Conservation (phyloP, 2,797 vertebrate genomes). For the Prionace glauca region DNA sequence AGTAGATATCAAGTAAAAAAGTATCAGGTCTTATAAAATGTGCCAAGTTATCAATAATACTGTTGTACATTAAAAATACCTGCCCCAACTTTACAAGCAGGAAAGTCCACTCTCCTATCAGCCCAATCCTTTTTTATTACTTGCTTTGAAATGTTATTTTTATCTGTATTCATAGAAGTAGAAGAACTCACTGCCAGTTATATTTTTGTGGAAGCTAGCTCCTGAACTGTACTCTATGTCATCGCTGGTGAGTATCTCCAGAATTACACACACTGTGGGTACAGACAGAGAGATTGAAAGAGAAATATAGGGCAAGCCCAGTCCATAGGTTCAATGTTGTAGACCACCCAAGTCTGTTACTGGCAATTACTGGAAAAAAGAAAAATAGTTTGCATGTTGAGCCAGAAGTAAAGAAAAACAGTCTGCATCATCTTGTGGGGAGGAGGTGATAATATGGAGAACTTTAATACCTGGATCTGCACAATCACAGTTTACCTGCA, state of each 20-base stretch:
- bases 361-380: not conserved
- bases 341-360: not conserved
- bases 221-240: not conserved
- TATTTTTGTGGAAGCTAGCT: not conserved
- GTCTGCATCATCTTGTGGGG: not conserved
- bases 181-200: not conserved
- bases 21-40: not conserved
- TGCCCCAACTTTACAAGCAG: not conserved
- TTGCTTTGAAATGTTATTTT: not conserved
- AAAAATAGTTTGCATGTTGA: not conserved
- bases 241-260: not conserved
- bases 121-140: not conserved
- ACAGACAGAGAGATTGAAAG: not conserved
- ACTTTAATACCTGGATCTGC: not conserved
- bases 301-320: not conserved
- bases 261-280: not conserved
- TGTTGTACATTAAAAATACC: not conserved
- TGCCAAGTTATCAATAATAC: not conserved
- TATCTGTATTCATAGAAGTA: not conserved
- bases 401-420: not conserved
- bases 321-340: too few relatives aligned
- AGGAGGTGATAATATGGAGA: not conserved
- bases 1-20: not conserved
- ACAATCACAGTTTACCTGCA: not conserved
- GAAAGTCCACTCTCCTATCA: not conserved